A percentile compares a stretch with the other conserved stretches of the same genome.
Evolutionary conservation across 2,888 invertebrate species (phyloP).

Genomic region (Cerastis leucographa): DNA sequence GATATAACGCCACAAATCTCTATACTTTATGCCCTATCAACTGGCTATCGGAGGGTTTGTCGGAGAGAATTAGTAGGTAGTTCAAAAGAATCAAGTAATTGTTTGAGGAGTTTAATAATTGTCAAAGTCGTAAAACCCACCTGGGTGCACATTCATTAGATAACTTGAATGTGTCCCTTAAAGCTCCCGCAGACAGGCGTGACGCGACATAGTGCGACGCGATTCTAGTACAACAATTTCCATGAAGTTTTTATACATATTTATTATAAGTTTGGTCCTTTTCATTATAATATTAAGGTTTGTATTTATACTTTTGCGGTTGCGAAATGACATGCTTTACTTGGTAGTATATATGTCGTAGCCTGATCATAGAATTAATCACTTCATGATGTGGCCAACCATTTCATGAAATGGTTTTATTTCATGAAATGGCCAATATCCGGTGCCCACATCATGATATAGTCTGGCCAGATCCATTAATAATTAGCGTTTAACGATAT

Average conservation of each 20-base stretch:
- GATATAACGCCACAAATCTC: slow-evolving; percentile 20
- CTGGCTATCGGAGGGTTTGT: neutral
- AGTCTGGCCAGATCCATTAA: too few species aligned
- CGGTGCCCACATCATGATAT: too few species aligned
- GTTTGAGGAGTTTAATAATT: neutral
- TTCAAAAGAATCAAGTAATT: slow-evolving; percentile 6
- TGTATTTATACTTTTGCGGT: neutral
- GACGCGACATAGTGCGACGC: too few species aligned
- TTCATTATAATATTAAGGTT: neutral
- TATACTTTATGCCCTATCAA: slow-evolving; percentile 19
- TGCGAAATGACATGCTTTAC: neutral
- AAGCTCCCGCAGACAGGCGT: neutral
- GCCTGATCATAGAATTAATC: too few species aligned
- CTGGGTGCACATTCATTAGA: neutral
- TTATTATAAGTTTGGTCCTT: neutral
- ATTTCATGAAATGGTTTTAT: too few species aligned
- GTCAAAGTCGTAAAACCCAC: neutral
- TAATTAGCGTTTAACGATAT: too few species aligned
- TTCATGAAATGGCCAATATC: too few species aligned
- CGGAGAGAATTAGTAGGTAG: neutral
- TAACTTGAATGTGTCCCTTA: neutral
- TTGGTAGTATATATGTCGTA: neutral
- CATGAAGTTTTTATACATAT: neutral
- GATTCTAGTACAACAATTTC: too few species aligned
- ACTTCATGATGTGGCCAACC: too few species aligned